These are phyloP conservation scores for Diplodus sargus DNA, from an alignment of 2,797 vertebrate species.

Conservation along the genomic window DNA sequence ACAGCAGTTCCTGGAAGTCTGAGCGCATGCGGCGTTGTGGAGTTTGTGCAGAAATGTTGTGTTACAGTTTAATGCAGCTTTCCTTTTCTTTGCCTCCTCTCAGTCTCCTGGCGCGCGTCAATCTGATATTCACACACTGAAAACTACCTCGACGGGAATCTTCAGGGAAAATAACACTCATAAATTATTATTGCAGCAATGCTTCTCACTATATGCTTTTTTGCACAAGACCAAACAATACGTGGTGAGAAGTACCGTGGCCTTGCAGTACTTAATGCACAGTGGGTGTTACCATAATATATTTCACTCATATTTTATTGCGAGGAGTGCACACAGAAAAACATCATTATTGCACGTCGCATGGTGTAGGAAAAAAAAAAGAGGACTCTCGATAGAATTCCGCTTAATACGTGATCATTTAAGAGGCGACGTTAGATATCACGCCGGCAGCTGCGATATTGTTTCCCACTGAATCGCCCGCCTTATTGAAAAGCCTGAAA, in stretches of 20 bases:
- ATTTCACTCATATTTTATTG: neutral
- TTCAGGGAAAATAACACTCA: constrained; percentile 16
- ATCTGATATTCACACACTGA: constrained; percentile 40
- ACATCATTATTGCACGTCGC: neutral
- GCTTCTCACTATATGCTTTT: neutral
- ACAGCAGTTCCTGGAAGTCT: constrained; percentile 44
- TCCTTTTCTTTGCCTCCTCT: constrained; percentile 14
- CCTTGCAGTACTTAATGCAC: constrained; percentile 7
- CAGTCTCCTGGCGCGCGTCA: constrained; percentile 19
- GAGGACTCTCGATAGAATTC: neutral
- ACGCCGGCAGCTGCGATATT: neutral
- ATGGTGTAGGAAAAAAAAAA: neutral
- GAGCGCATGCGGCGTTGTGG: constrained; percentile 14
- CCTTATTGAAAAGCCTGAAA: constrained; percentile 29
- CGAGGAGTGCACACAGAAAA: neutral
- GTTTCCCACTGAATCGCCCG: constrained; percentile 18
- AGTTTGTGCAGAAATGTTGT: constrained; percentile 14
- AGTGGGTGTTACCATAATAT: neutral
- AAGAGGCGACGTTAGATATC: neutral
- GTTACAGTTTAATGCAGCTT: constrained; percentile 37
- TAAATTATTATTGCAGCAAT: constrained; percentile 26
- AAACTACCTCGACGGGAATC: constrained; percentile 22
- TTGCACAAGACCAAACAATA: constrained; percentile 9
- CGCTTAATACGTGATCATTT: neutral
- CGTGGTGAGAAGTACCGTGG: neutral